These are phyloP conservation scores for Lepeophtheirus salmonis DNA, from an alignment of 1,140 invertebrate genomes.

Conservation along the genomic window DNA sequence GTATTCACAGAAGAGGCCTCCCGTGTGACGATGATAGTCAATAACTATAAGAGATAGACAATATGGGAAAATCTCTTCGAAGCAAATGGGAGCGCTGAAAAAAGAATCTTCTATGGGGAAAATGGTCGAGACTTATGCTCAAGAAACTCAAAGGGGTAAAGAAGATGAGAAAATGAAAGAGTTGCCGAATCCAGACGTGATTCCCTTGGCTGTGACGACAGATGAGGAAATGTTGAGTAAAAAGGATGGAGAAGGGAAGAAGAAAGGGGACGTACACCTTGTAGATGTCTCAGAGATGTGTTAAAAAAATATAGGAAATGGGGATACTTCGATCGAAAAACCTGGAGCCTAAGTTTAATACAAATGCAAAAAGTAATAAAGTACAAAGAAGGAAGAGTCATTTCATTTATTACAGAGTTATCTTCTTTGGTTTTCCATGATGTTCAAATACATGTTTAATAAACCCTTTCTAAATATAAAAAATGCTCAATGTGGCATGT, in stretches of 20 bases:
- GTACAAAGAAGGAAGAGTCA: neutral
- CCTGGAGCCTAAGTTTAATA: neutral
- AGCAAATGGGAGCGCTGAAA: slow-evolving; percentile 46
- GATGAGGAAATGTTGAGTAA: too few relatives aligned
- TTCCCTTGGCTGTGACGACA: neutral
- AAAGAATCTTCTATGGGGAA: slow-evolving; percentile 59
- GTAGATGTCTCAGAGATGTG: neutral
- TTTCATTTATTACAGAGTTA: too few relatives aligned
- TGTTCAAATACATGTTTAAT: too few relatives aligned
- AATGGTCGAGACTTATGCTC: slow-evolving; percentile 35
- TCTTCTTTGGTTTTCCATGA: too few relatives aligned
- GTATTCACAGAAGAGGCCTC: too few relatives aligned
- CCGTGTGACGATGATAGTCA: too few relatives aligned
- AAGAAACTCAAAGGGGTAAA: neutral
- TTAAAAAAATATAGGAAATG: neutral
- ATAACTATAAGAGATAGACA: too few relatives aligned
- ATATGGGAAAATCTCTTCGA: slow-evolving; percentile 48
- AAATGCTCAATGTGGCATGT: too few relatives aligned
- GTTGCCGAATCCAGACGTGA: neutral
- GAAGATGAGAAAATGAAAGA: neutral
- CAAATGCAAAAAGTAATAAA: neutral
- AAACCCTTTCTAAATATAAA: too few relatives aligned
- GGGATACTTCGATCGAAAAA: neutral
- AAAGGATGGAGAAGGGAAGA: neutral
- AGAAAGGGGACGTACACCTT: neutral